Percentiles rank a stretch among this genome's conserved stretches.
These are phyloP conservation scores for Scolopax rusticola DNA, from an alignment of 2,797 vertebrate genomes.

Conservation along the genomic window DNA sequence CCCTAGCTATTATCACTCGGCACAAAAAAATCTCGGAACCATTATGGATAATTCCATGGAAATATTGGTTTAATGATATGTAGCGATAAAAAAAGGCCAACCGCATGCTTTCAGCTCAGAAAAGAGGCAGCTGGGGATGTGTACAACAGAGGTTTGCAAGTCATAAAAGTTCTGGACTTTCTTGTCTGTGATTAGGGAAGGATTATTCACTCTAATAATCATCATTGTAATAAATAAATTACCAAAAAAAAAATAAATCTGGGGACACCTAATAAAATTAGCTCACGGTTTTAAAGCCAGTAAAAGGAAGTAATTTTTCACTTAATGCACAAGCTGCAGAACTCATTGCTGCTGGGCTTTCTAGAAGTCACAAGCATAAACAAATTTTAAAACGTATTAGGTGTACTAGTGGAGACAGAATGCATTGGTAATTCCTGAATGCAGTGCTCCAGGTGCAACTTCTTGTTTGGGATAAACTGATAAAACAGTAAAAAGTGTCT, in stretches of 20 bases:
- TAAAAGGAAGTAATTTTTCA: constrained; percentile 25
- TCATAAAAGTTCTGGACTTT: constrained; percentile 42
- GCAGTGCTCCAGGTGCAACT: neutral
- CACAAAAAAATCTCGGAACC: constrained; percentile 50
- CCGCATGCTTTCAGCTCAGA: neutral
- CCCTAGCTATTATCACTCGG: constrained; percentile 27
- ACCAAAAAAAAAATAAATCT: neutral
- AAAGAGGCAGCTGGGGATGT: constrained; percentile 20
- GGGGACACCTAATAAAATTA: neutral
- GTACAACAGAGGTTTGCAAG: constrained; percentile 27
- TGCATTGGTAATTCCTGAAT: neutral
- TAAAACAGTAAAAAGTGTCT: neutral
- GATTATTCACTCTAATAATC: constrained; percentile 16
- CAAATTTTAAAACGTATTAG: constrained; percentile 6
- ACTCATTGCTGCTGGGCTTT: neutral
- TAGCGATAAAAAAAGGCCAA: constrained; percentile 42
- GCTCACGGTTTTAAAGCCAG: neutral
- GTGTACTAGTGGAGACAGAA: neutral
- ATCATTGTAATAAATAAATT: neutral
- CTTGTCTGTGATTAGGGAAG: neutral
- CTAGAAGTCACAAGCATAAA: constrained; percentile 8
- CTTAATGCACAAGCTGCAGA: neutral
- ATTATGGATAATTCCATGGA: constrained; percentile 62
- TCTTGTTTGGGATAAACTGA: neutral
- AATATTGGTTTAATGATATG: constrained; percentile 51